Evolutionary conservation across 1,140 invertebrate species (phyloP).

Genomic region (Drosophila kepulauana): DNA sequence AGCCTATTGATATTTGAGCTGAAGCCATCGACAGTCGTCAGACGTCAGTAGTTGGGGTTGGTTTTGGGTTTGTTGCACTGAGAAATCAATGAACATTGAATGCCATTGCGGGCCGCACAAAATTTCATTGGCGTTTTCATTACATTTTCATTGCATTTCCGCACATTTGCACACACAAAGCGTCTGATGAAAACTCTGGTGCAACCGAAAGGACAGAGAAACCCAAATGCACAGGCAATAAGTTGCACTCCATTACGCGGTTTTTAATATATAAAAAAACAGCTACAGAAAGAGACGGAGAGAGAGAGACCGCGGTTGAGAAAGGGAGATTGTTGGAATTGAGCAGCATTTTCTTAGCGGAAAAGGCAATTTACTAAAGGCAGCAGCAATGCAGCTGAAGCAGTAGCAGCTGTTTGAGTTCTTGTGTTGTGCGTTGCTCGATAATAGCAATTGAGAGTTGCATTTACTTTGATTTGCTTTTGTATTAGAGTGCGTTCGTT

Average conservation of each 20-base stretch:
- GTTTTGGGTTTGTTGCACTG: slow-evolving; percentile 12
- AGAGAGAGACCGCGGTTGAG: neutral
- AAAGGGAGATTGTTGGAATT: neutral
- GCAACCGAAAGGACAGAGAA: neutral
- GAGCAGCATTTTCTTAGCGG: slow-evolving; percentile 35
- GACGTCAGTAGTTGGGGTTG: neutral
- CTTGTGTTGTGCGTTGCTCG: slow-evolving; percentile 47
- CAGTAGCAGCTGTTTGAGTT: slow-evolving; percentile 11
- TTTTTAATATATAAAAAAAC: slow-evolving; percentile 64
- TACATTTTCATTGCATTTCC: slow-evolving; percentile 65
- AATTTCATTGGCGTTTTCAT: slow-evolving; percentile 49
- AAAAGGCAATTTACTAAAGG: slow-evolving; percentile 61
- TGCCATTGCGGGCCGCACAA: slow-evolving; percentile 11
- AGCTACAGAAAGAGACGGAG: neutral
- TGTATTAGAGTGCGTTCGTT: slow-evolving; percentile 27
- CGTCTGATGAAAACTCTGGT: slow-evolving; percentile 9
- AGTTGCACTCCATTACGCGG: slow-evolving; percentile 73
- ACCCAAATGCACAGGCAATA: slow-evolving; percentile 60
- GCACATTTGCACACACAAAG: slow-evolving; percentile 53
- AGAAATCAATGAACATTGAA: slow-evolving; percentile 39
- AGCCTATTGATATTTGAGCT: slow-evolving; percentile 45
- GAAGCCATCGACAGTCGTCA: slow-evolving; percentile 2
- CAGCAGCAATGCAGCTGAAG: slow-evolving; percentile 23
- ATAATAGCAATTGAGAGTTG: slow-evolving; percentile 78
- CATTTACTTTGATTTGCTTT: slow-evolving; percentile 77